phyloP scores from a whole-genome alignment of 2,888 invertebrate genomes.

The Cataglyphis livida region DNA sequence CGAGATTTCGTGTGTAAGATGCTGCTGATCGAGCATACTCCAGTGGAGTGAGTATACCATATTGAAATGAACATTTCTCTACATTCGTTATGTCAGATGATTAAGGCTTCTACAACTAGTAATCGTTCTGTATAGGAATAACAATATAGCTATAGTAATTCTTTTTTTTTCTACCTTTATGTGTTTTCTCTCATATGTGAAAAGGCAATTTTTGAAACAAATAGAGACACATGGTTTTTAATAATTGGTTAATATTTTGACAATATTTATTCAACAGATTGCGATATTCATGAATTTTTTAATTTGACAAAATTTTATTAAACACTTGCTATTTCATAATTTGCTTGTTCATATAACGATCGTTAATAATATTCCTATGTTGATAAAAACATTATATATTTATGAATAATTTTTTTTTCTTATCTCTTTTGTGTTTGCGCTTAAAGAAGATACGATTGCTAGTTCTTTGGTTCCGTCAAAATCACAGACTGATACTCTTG shows the following conservation, averaged over 20 bases:
- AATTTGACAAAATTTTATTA: conserved; percentile 9
- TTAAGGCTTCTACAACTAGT: conserved; percentile 78
- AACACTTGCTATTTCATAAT: neutral
- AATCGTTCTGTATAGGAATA: conserved; percentile 69
- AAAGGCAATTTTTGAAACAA: conserved; percentile 13
- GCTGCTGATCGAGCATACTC: conserved; percentile 80
- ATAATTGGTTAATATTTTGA: neutral
- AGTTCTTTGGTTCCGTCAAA: conserved; percentile 77
- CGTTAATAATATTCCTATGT: neutral
- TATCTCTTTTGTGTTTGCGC: conserved; percentile 49
- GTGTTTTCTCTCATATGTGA: neutral
- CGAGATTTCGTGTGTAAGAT: conserved; percentile 82
- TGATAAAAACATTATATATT: neutral
- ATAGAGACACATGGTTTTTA: neutral
- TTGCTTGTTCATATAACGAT: neutral
- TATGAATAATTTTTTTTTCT: conserved; percentile 15
- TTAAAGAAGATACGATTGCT: conserved; percentile 77
- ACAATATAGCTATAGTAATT: conserved; percentile 29
- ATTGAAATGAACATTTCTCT: conserved; percentile 76
- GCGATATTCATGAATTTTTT: conserved; percentile 1
- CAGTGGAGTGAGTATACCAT: conserved; percentile 82
- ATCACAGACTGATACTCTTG: conserved; percentile 72
- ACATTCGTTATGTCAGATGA: conserved; percentile 67
- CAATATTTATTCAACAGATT: conserved; percentile 23
- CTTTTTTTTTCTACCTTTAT: neutral